Percentiles rank a stretch among this genome's conserved stretches.
These are phyloP conservation scores for Enteromius radiatus DNA, from an alignment of 2,797 vertebrate genomes.

Conservation along the genomic window DNA sequence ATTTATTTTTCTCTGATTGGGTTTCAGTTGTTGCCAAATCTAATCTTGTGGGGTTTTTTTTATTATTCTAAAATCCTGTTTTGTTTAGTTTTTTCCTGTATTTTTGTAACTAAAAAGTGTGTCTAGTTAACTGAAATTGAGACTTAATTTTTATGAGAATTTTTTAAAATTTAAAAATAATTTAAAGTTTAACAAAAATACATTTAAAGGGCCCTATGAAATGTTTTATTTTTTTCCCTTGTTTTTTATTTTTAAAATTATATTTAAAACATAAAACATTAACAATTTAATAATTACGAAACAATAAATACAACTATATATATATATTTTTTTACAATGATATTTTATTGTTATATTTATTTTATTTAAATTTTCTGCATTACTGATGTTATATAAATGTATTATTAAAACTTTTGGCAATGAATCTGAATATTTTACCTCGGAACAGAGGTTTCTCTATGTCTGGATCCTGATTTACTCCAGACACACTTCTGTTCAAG, in stretches of 20 bases:
- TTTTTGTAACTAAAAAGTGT: neutral
- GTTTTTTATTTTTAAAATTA: neutral
- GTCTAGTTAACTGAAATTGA: neutral
- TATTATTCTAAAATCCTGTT: too few relatives aligned
- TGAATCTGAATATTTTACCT: too few relatives aligned
- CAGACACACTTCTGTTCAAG: constrained; percentile 13
- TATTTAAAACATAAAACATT: neutral
- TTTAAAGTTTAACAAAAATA: too few relatives aligned
- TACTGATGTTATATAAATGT: neutral
- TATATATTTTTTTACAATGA: too few relatives aligned
- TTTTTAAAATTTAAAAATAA: too few relatives aligned
- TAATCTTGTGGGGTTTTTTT: too few relatives aligned
- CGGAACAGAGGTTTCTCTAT: too few relatives aligned
- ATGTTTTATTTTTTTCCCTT: neutral
- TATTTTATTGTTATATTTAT: too few relatives aligned
- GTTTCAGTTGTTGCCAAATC: neutral
- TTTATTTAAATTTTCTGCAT: too few relatives aligned
- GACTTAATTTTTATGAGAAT: too few relatives aligned
- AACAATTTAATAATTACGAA: neutral
- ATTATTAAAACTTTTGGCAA: too few relatives aligned
- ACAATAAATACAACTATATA: neutral
- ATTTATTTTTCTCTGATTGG: neutral
- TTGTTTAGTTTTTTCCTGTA: neutral
- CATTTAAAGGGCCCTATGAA: neutral
- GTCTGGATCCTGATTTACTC: neutral